phyloP scores from a whole-genome alignment of 2,888 invertebrate genomes.

The Metalampra italica region DNA sequence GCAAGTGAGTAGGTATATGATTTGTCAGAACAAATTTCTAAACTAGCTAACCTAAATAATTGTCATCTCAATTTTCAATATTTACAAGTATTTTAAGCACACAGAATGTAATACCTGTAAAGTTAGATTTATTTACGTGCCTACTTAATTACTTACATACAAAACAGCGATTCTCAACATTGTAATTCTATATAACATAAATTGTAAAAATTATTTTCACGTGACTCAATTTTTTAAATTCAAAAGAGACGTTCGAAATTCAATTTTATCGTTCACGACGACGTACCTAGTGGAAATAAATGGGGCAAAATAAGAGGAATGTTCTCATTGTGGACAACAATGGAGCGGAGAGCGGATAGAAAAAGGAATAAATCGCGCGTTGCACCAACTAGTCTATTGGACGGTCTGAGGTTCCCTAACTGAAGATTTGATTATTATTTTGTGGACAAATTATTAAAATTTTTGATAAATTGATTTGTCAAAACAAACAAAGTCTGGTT shows the following conservation, averaged over 20 bases:
- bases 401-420: conserved; percentile 31
- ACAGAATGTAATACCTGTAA: no score
- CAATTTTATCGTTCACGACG: conserved; percentile 13
- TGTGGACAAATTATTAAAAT: background rate
- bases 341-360: conserved; percentile 27
- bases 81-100: no score
- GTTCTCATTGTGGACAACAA: conserved; percentile 25
- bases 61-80: no score
- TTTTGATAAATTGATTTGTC: no score
- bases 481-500: no score
- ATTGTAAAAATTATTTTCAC: no score
- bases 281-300: conserved; percentile 2
- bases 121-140: no score
- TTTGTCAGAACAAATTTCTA: no score
- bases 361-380: conserved; percentile 30
- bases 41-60: no score
- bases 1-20: no score
- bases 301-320: conserved; percentile 6
- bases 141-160: background rate
- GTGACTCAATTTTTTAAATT: conserved; percentile 4
- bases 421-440: conserved; percentile 12
- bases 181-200: no score
- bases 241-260: conserved; percentile 8
- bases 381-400: conserved; percentile 36
- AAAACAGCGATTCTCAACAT: conserved; percentile 29